phyloP scores from a whole-genome alignment of 1,140 invertebrate species.

The Drosophila tsacasi region DNA sequence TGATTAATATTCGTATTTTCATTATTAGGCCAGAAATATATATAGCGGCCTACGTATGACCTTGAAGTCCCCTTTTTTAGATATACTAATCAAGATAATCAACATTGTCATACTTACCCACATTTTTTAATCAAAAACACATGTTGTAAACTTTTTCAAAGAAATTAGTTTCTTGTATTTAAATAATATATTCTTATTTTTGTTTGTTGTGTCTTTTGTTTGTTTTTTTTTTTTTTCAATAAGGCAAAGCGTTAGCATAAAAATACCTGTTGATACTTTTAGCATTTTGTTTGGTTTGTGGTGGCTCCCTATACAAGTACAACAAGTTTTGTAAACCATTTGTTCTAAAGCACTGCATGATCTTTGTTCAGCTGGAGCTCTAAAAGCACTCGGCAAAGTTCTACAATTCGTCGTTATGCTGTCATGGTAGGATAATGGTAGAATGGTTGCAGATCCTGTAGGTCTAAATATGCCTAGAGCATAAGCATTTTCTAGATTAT shows the following conservation, averaged over 20 bases:
- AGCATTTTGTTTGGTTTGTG: conserved; percentile 48
- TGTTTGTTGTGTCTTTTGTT: conserved; percentile 13
- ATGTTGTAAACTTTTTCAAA: conserved; percentile 43
- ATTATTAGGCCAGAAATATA: too few relatives aligned
- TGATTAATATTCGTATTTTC: too few relatives aligned
- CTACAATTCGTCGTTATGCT: conserved; percentile 29
- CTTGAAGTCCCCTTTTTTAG: too few relatives aligned
- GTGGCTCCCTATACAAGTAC: conserved; percentile 50
- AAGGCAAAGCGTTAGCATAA: conserved; percentile 85
- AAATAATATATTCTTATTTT: conserved; percentile 45
- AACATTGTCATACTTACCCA: not conserved
- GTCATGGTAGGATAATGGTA: not conserved
- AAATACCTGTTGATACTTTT: conserved; percentile 66
- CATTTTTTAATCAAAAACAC: conserved; percentile 7
- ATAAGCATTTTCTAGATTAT: not conserved
- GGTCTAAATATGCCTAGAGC: not conserved
- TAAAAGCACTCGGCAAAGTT: conserved; percentile 25
- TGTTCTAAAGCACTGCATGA: conserved; percentile 53
- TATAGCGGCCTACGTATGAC: too few relatives aligned
- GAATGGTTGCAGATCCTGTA: not conserved
- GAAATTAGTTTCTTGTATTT: conserved; percentile 58
- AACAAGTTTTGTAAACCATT: conserved; percentile 70
- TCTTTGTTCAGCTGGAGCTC: conserved; percentile 32
- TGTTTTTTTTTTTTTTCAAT: conserved; percentile 42
- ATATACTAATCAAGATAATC: too few relatives aligned